Evolutionary conservation across 2,888 invertebrate species (phyloP), one percentile per base, ranked within the genome.

Genomic region (Oligia latruncula): DNA sequence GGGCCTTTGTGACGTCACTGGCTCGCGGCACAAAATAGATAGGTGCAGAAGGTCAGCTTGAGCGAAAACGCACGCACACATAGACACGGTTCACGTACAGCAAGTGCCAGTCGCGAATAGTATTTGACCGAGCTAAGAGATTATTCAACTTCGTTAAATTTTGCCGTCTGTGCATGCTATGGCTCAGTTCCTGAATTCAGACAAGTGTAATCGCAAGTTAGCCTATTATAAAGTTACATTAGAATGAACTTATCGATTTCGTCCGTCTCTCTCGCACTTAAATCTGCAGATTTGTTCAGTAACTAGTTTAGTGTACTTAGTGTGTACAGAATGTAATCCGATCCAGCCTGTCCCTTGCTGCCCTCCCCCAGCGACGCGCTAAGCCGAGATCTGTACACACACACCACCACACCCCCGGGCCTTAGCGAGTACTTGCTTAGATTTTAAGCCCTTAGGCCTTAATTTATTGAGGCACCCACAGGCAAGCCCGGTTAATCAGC

Each of bases 1-100:
- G 86, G 86, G 86, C 77, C 79, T 88, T 83, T 81, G 87, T 93
- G 92, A 93, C 93, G 93, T 93, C 94, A 92, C 90, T 65, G 70
- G 75, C 49, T 76, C 15, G 40, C 17, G 20, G 4, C 15, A 66
- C 29, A 13, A 49, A 8, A 23, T 43, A 52, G 11, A 23, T 40
- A 52, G 17, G 8, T 65, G 3, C 65, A 80, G 65, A 83, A 80
- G 83, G 29, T 60, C 20, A 6, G 17, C 4, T 52, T 23, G 20
- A 74, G 5, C 5, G 9, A 43, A 55, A 29, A 23, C 11, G 11
- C 20, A 40, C 13, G 49, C 11, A 73, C 20, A 29, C 20, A 5
- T 29, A 40, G 23, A 46, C 6, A 71, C 3, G 9, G n/a, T 35
- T 71, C 2, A n/a, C 17, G 1, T n/a, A 60, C 40, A 40, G 11